Evolutionary conservation across 2,113 vertebrate genomes (phyloP).

Genomic region (Felis catus): DNA sequence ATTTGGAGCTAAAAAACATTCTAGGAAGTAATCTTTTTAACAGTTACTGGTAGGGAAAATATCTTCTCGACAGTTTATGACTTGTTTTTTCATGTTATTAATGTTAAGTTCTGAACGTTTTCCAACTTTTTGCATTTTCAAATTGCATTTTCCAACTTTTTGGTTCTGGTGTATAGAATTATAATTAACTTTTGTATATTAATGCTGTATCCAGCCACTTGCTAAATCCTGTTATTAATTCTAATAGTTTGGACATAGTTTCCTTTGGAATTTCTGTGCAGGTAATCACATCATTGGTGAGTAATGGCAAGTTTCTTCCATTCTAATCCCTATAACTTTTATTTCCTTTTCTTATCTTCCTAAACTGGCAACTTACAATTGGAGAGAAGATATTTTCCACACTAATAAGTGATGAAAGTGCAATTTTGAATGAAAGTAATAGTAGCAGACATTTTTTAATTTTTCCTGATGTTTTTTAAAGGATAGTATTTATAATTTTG

Average conservation of each 20-base stretch:
- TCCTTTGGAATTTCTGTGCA: slow-evolving; percentile 3
- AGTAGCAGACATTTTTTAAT: background rate
- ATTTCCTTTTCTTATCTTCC: slow-evolving; percentile 2
- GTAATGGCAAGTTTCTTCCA: background rate
- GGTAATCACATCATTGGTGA: slow-evolving; percentile 7
- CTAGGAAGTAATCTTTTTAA: slow-evolving; percentile 1
- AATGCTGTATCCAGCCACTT: background rate
- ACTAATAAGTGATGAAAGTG: background rate
- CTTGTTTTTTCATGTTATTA: slow-evolving; percentile 16
- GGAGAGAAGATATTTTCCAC: background rate
- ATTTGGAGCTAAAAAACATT: slow-evolving; percentile 13
- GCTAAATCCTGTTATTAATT: background rate
- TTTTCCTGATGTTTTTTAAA: slow-evolving; percentile 21
- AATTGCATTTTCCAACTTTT: background rate
- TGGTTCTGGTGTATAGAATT: background rate
- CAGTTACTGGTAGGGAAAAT: background rate
- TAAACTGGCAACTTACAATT: background rate
- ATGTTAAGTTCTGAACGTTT: background rate
- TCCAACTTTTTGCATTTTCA: background rate
- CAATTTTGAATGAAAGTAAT: background rate
- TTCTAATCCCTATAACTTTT: background rate
- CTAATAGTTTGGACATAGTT: slow-evolving; percentile 10
- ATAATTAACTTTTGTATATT: slow-evolving; percentile 11
- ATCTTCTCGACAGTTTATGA: background rate
- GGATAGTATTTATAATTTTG: background rate